These are phyloP conservation scores for Drosophila burlai DNA, from an alignment of 1,140 invertebrate genomes.

Conservation along the genomic window DNA sequence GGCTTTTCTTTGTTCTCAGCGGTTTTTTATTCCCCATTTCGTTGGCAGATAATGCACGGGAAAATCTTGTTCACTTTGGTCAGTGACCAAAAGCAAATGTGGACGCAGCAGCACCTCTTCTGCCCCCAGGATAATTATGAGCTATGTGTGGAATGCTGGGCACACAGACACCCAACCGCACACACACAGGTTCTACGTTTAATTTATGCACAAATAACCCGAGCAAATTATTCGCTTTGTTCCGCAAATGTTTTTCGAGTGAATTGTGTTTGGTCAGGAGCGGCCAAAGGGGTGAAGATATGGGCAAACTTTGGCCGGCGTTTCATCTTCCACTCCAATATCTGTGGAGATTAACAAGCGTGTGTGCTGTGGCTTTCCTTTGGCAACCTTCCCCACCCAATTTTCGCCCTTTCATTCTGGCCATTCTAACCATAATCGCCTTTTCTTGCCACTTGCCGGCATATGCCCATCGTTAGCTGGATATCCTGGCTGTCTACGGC, in stretches of 20 bases:
- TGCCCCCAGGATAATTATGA: conserved; percentile 67
- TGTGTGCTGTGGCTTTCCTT: conserved; percentile 32
- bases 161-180: not conserved
- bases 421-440: conserved; percentile 56
- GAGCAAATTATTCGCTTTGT: conserved; percentile 77
- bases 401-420: too few relatives aligned
- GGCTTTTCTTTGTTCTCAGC: conserved; percentile 34
- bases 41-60: conserved; percentile 65
- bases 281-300: not conserved
- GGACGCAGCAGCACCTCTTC: conserved; percentile 9
- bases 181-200: conserved; percentile 18
- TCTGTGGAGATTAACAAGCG: conserved; percentile 42
- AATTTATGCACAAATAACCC: conserved; percentile 71
- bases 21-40: conserved; percentile 37
- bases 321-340: conserved; percentile 35
- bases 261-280: conserved; percentile 33
- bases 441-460: conserved; percentile 48
- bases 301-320: conserved; percentile 25
- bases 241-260: conserved; percentile 60
- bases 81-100: conserved; percentile 50
- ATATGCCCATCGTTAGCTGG: conserved; percentile 57
- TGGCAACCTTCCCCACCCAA: not conserved
- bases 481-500: conserved; percentile 22
- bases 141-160: conserved; percentile 61
- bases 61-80: conserved; percentile 70